These are phyloP conservation scores for Cheilosia scutellata DNA, from an alignment of 2,888 invertebrate genomes.

Conservation along the genomic window DNA sequence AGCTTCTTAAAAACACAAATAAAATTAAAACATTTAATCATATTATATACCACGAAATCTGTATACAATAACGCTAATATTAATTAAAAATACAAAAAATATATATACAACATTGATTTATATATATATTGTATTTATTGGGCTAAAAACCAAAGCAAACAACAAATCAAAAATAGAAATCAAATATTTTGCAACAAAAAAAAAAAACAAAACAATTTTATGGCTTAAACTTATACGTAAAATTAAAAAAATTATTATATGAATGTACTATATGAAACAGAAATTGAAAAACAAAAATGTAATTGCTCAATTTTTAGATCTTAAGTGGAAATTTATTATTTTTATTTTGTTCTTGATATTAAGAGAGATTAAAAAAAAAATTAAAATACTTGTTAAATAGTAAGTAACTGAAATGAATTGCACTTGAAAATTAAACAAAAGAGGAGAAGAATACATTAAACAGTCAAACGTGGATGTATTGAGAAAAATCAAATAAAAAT, in stretches of 20 bases:
- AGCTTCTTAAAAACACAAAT: slow-evolving; percentile 68
- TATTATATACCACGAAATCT: slow-evolving; percentile 67
- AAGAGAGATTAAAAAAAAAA: slow-evolving; percentile 9
- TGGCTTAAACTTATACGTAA: slow-evolving; percentile 48
- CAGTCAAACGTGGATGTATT: slow-evolving; percentile 47
- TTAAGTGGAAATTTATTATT: slow-evolving; percentile 48
- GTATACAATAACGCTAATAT: slow-evolving; percentile 72
- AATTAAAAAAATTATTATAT: slow-evolving; percentile 16
- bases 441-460: slow-evolving; percentile 33
- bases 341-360: slow-evolving; percentile 42
- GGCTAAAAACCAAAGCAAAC: slow-evolving; percentile 5
- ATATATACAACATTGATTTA: slow-evolving; percentile 64
- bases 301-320: slow-evolving; percentile 70
- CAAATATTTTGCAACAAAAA: slow-evolving; percentile 66
- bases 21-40: slow-evolving; percentile 54
- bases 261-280: slow-evolving; percentile 33
- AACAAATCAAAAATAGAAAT: slow-evolving; percentile 42
- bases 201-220: slow-evolving; percentile 41
- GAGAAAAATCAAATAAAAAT: slow-evolving; percentile 8
- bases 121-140: slow-evolving; percentile 63
- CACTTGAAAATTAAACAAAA: slow-evolving; percentile 45
- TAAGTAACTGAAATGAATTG: slow-evolving; percentile 59
- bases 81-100: slow-evolving; percentile 23
- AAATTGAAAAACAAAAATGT: slow-evolving; percentile 49
- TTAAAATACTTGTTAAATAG: slow-evolving; percentile 71